These are phyloP conservation scores for Epinotia brunnichana DNA, from an alignment of 2,888 invertebrate genomes.

Conservation along the genomic window DNA sequence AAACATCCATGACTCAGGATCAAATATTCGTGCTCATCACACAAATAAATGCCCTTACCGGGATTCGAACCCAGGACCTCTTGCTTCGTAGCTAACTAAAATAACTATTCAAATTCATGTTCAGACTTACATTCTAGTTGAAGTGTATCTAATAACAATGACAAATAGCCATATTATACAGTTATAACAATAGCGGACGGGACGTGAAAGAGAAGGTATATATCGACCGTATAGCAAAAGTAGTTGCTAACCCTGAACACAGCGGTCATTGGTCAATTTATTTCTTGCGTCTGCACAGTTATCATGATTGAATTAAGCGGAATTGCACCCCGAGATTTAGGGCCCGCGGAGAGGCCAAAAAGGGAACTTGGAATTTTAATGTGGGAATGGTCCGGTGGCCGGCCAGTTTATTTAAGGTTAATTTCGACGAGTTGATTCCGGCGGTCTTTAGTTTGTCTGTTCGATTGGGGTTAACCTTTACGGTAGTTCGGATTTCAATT, in stretches of 20 bases:
- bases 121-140: no score
- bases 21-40: no score
- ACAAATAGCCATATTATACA: no score
- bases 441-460: constrained; percentile 65
- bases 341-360: constrained; percentile 59
- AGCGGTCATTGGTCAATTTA: constrained; percentile 81
- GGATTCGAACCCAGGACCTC: no score
- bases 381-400: constrained; percentile 65
- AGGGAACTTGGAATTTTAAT: constrained; percentile 76
- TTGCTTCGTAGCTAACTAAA: no score
- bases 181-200: no score
- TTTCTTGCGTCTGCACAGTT: constrained; percentile 79
- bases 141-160: no score
- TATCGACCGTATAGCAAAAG: background rate
- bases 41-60: no score
- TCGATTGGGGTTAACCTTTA: constrained; percentile 57
- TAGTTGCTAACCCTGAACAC: constrained; percentile 57
- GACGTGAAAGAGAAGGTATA: no score
- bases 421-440: constrained; percentile 68
- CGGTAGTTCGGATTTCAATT: constrained; percentile 40
- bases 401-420: constrained; percentile 77
- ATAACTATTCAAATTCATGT: no score
- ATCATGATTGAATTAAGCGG: constrained; percentile 83
- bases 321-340: constrained; percentile 73
- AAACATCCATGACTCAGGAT: no score